Evolutionary conservation across 2,113 vertebrate genomes (phyloP), one percentile per base, ranked within the genome.

Genomic region (Ciconia stormi): DNA sequence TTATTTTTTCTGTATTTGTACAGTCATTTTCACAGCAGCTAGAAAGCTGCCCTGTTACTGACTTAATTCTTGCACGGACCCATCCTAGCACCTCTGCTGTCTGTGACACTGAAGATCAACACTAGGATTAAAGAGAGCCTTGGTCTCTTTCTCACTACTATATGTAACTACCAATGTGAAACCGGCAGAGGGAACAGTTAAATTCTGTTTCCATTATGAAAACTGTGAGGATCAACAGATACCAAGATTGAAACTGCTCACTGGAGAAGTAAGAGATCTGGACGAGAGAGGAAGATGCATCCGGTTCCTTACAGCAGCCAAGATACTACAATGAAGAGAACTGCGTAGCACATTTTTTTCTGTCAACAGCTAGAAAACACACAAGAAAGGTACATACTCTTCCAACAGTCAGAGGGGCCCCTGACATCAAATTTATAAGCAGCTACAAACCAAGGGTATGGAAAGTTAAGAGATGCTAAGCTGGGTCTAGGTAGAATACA

Each of bases 331-430:
- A 46, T 2, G 8, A 82, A 76, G 26, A 20, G 20, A 95, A 52
- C 5, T 2, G 13, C 9, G 3, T 1, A 59, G 30, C 18, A 34
- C 8, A 18, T 19, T 53, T 74, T 74, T 27, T 70, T 47, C 34
- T 65, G 38, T 56, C 53, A 79, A n/a, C 30, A 82, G 34, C 56
- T 49, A 66, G 15, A 63, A 23, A 63, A 84, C n/a, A 79, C 10
- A 7, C 5, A 5, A 10, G 26, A 72, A 84, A 93, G 0, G 0
- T 1, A 63, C 7, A 9, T 12, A 8, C 12, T 47, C 58, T 38
- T 65, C 18, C 42, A 83, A 18, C 29, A 85, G 22, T 40, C 40
- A 76, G 17, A 88, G 9, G 2, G 10, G 25, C 3, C 34, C 69
- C 61, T 27, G 13, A 63, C 11, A 77, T 23, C 32, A 67, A 79